Evolutionary conservation across 2,888 invertebrate species (phyloP).

Genomic region (Choristoneura rosaceana): DNA sequence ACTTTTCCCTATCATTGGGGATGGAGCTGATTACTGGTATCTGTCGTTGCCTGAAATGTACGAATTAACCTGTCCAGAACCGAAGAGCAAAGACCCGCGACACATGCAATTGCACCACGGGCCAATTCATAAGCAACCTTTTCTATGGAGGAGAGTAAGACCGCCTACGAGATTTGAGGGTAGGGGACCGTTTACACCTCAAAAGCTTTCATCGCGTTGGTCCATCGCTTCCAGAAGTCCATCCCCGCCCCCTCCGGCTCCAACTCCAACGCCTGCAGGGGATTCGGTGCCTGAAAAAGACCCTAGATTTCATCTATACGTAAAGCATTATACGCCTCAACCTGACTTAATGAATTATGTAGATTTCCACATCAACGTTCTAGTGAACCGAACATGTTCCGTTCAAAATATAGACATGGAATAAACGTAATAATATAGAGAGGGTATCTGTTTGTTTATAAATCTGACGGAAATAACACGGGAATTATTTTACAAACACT

Average conservation of each 20-base stretch:
- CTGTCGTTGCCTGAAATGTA: conserved; percentile 81
- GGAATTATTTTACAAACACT: conserved; percentile 66
- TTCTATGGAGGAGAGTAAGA: conserved; percentile 71
- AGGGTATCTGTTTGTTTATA: conserved; percentile 24
- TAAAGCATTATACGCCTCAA: conserved; percentile 73
- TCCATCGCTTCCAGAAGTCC: conserved; percentile 35
- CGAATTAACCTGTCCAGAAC: conserved; percentile 64
- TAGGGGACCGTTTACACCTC: conserved; percentile 69
- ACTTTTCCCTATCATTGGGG: conserved; percentile 78
- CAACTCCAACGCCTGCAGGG: conserved; percentile 52
- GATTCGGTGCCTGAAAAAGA: conserved; percentile 58
- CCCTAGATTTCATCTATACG: conserved; percentile 75
- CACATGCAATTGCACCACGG: conserved; percentile 67
- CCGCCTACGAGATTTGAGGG: conserved; percentile 53
- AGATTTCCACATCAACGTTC: conserved; percentile 72
- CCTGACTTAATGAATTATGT: conserved; percentile 77
- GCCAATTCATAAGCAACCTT: conserved; percentile 69
- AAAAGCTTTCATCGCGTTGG: conserved; percentile 45
- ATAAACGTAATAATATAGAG: conserved; percentile 44
- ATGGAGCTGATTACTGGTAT: conserved; percentile 80
- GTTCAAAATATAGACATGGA: conserved; percentile 62
- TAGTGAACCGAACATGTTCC: conserved; percentile 67
- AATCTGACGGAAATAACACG: conserved; percentile 54
- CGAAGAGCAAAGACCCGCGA: conserved; percentile 56
- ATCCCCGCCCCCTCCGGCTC: conserved; percentile 56